Evolutionary conservation across 2,113 vertebrate species (phyloP), one percentile per base, ranked within the genome.

Genomic region (Felis catus): DNA sequence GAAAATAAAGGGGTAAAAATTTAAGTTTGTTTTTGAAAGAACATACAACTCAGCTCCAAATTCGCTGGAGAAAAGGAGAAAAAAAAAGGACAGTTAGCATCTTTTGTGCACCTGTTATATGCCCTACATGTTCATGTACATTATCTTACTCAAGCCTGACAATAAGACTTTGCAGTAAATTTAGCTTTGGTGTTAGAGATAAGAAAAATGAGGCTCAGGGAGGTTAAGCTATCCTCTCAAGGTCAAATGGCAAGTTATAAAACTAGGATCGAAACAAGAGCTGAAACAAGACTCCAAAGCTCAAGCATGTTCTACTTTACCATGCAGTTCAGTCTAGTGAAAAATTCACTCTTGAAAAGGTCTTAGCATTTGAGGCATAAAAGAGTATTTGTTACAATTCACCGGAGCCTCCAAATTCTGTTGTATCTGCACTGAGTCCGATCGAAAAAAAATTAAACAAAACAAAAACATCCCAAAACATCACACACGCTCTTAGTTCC

Each of bases 181-280:
- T 89, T 91, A 92, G 79, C 88, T 89, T 95, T 96, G 81, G 89
- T 84, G 91, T 96, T 71, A 76, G 55, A 94, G 55, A 71, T 84
- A 18, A 92, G 41, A 36, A 97, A 95, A 96, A 39, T 21, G 23
- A 93, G 82, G 66, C 45, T 31, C 13, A 7, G n/a, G 76, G 71
- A 96, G 51, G 76, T 88, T 76, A 89, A 88, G 53, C 83, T 83
- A 91, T 48, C 76, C 80, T 89, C 63, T 96, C 78, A 94, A 94
- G 74, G 91, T 89, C 92, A 94, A 96, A 23, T 68, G 19, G 66
- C 79, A 91, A 91, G 66, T 71, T 91, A 65, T 58, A 95, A 94
- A 93, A 96, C 83, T 61, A 41, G 58, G n/a, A 92, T 21, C 71
- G 65, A 95, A 94, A 90, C 53, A 68, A 89, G 31, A 90, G 31